Percentiles rank a stretch among this genome's conserved stretches.
Conservation (phyloP, 2,113 vertebrate genomes). For the Proteles cristata region DNA sequence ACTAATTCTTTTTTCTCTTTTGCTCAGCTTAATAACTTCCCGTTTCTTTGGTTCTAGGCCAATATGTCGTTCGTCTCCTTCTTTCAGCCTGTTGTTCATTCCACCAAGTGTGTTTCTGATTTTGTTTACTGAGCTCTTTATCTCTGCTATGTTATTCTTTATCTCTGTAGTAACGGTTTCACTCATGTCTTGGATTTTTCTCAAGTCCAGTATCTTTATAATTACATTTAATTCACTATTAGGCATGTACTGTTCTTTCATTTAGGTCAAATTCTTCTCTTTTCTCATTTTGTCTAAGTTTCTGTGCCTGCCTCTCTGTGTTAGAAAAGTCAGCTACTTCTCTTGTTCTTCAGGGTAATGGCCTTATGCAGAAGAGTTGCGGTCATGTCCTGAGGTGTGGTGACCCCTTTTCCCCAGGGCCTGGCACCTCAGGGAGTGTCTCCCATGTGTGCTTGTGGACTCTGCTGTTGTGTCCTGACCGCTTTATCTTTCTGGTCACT, state of each 20-base stretch:
- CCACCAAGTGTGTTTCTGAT: not conserved
- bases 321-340: not conserved
- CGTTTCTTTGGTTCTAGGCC: not conserved
- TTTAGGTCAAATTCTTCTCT: not conserved
- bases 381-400: not conserved
- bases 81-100: not conserved
- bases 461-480: not conserved
- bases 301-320: not conserved
- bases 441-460: not conserved
- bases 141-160: not conserved
- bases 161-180: not conserved
- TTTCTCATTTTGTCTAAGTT: not conserved
- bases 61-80: not conserved
- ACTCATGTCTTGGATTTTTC: not conserved
- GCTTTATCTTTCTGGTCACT: not conserved
- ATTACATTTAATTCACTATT: not conserved
- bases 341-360: not conserved
- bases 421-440: not conserved
- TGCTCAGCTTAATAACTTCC: not conserved
- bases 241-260: not conserved
- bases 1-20: not conserved
- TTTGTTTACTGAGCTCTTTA: not conserved
- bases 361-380: not conserved
- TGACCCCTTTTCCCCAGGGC: not conserved
- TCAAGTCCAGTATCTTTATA: not conserved